Evolutionary conservation across 2,888 invertebrate species (phyloP).

Genomic region (Heteromurus nitidus): DNA sequence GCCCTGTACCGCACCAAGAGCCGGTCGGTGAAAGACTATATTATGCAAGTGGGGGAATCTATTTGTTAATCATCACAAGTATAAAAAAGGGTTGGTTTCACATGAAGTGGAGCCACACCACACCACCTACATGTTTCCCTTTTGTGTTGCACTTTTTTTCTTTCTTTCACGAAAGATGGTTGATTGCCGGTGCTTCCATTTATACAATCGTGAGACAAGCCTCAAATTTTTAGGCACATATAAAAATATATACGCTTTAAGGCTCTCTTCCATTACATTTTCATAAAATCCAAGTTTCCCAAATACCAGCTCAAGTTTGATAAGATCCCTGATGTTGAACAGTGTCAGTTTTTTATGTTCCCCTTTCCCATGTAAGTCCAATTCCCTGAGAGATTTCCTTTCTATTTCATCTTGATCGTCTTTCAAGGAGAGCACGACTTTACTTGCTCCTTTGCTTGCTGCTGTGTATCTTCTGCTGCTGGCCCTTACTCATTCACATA

Average conservation of each 20-base stretch:
- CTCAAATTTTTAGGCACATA: neutral
- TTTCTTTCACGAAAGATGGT: neutral
- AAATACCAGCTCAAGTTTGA: conserved; percentile 57
- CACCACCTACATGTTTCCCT: too few relatives aligned
- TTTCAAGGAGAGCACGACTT: conserved; percentile 45
- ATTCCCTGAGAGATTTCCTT: conserved; percentile 64
- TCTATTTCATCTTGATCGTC: conserved; percentile 65
- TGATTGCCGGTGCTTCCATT: neutral
- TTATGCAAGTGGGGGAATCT: too few relatives aligned
- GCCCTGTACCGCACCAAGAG: too few relatives aligned
- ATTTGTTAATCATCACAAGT: too few relatives aligned
- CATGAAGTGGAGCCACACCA: neutral
- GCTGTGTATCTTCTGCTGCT: too few relatives aligned
- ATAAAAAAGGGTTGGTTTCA: too few relatives aligned
- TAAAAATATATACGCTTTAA: neutral
- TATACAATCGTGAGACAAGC: neutral
- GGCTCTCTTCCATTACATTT: conserved; percentile 19
- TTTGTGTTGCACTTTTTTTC: too few relatives aligned
- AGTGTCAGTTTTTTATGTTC: conserved; percentile 57
- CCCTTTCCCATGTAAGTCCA: conserved; percentile 47
- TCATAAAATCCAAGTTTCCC: conserved; percentile 61
- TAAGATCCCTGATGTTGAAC: conserved; percentile 59
- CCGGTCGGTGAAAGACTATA: too few relatives aligned
- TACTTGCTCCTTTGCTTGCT: conserved; percentile 30
- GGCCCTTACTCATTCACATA: neutral